A percentile compares a stretch with the other conserved stretches of the same genome.
These are phyloP conservation scores for Gnathonemus longibarbis DNA, from an alignment of 2,113 vertebrate genomes.

Conservation along the genomic window DNA sequence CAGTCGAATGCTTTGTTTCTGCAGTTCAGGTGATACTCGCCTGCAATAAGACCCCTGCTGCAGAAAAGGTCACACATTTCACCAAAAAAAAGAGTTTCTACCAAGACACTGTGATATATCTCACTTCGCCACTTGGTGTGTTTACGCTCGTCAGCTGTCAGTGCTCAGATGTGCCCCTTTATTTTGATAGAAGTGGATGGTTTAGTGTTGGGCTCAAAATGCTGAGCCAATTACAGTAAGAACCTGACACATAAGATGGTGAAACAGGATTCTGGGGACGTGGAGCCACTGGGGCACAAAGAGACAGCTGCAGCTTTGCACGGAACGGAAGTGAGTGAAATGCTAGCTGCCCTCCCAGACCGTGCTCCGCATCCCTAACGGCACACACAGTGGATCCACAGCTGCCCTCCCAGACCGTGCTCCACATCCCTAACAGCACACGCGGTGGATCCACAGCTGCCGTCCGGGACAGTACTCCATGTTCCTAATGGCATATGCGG, in stretches of 20 bases:
- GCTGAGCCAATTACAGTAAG: not conserved
- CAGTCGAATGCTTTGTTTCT: conserved; percentile 17
- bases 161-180: conserved; percentile 1
- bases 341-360: not conserved
- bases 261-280: not conserved
- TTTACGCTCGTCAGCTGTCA: conserved; percentile 8
- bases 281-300: not conserved
- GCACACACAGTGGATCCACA: not conserved
- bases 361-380: not conserved
- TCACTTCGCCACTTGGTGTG: not conserved
- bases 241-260: not conserved
- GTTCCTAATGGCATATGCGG: not conserved
- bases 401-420: not conserved
- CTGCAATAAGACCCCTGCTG: conserved; percentile 14
- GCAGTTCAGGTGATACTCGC: conserved; percentile 25
- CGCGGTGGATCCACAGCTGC: not conserved
- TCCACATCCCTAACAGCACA: not conserved
- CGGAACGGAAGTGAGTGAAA: not conserved
- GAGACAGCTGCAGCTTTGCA: not conserved
- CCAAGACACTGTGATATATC: not conserved
- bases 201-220: not conserved
- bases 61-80: conserved; percentile 23
- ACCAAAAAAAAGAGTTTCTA: conserved; percentile 12
- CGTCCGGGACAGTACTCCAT: too few species aligned
- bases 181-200: not conserved